Evolutionary conservation across 2,888 invertebrate genomes (phyloP), one percentile per base, ranked within the genome.

Genomic region (Sisyra nigra): DNA sequence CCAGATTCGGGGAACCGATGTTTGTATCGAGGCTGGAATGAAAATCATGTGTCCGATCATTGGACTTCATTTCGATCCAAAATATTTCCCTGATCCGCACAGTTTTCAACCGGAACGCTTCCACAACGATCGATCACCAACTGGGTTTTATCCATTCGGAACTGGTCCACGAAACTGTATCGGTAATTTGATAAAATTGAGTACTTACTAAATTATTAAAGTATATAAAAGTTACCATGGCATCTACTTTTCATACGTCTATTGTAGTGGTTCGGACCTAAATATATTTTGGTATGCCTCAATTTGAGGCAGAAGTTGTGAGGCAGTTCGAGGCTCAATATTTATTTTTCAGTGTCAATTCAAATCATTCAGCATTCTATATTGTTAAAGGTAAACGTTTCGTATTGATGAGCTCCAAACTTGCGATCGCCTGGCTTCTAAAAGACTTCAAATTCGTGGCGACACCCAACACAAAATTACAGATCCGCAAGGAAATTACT

Each of bases 21-120:
- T 62, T 2, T 49, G 54, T 7, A 49, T 68, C 9, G 59, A 62
- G 42, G 60, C 60, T 44, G 66, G 62, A 2, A 59, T 57, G 9
- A 52, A 57, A 1, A 50, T 66, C 0, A 48, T 58, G 9, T 54
- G 68, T 7, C 62, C 66, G 6, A 47, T 55, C 38, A 53, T 55
- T 32, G 57, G 57, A 5, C 42, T 59, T 13, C 59, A 59, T 14
- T 45, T 43, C 18, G 55, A 54, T 44, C 51, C 51, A n/a, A 53
- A 54, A 18, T 51, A 51, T 43, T 55, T 49, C 45, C 51, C 52
- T 8, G 46, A 54, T 45, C 54, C 55, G 3, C 48, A 51, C 4
- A 45, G 44, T 15, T 55, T 53, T 31, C 49, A 54, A 45, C 54
- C 55, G 3, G 52, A 53, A 34, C 41, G 52, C 17, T 55, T 55